Evolutionary conservation across 1,140 invertebrate species (phyloP), one percentile per base, ranked within the genome.

Genomic region (Bombyx mandarina): DNA sequence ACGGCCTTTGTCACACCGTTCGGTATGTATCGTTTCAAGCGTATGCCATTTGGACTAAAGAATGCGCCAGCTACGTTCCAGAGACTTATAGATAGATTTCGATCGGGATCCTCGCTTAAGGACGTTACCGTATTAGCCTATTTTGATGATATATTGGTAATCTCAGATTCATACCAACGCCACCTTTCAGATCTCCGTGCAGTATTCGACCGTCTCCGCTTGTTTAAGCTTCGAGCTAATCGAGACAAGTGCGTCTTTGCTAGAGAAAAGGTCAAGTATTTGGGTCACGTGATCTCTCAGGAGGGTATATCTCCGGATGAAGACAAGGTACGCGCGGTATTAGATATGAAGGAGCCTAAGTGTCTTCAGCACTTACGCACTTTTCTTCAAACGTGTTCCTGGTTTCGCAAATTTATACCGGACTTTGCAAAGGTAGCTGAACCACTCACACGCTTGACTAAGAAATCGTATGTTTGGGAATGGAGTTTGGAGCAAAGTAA

Each of bases 1-100:
- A 89, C 89, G 0, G 82, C 86, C 1, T 90, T 90, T 60, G 64
- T 70, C 0, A 79, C 75, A 0, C 72, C 62, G 6, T 69, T 73
- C 18, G 81, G 84, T 7, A 73, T 71, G 7, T 88, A 68, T 58
- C 63, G 75, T 18, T 89, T 80, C 54, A 66, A 61, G 10, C 57
- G 75, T 7, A 75, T 88, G 67, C 77, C 86, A 1, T 82, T 83
- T 57, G 82, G 12, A 18, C 12, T 18, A 18, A 18, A 18, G 12
- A 18, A 18, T 18, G 12, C 12, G 84, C 7, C 52, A 0, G 64
- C 75, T 2, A 83, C 79, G 9, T 89, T 90, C 61, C 77, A 88
- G 69, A 62, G 81, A n/a, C 56, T 86, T 0, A 82, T 88, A 1
- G 74, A 84, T 49, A 52, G 67, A 22, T 64, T 82, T 43, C 54